A percentile compares a stretch with the other conserved stretches of the same genome.
phyloP scores from a whole-genome alignment of 2,797 vertebrate genomes.

The Sebastes alutus region DNA sequence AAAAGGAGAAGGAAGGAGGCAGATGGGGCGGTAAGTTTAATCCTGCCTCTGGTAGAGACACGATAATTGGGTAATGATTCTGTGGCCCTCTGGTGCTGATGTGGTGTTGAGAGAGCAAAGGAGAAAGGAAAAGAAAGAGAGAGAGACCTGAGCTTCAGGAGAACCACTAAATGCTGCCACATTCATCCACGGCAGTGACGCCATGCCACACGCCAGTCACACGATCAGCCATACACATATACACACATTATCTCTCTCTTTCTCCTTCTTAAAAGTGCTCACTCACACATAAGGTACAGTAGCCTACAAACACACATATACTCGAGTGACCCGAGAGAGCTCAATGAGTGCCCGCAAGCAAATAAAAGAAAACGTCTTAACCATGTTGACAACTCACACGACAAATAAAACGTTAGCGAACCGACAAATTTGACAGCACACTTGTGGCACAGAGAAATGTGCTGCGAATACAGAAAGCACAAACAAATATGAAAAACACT shows the following conservation, averaged over 20 bases:
- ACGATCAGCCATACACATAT: constrained; percentile 38
- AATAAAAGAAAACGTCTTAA: background rate
- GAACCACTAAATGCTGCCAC: constrained; percentile 82
- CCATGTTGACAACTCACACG: background rate
- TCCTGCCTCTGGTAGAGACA: constrained; percentile 51
- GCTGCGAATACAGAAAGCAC: background rate
- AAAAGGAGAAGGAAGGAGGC: constrained; percentile 49
- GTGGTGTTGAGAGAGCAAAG: constrained; percentile 73
- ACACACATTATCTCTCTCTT: background rate
- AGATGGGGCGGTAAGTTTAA: constrained; percentile 60
- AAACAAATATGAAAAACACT: background rate
- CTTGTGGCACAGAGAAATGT: background rate
- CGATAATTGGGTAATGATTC: constrained; percentile 75
- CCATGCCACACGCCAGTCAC: constrained; percentile 72
- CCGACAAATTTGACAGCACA: background rate
- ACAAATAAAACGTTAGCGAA: background rate
- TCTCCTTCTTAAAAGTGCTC: background rate
- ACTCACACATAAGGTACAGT: constrained; percentile 2
- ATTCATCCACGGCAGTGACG: constrained; percentile 73
- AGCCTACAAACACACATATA: background rate
- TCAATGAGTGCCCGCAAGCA: background rate
- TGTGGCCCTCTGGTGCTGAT: constrained; percentile 68
- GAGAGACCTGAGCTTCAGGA: constrained; percentile 68
- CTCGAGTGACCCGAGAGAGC: background rate
- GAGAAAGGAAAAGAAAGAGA: constrained; percentile 57